A percentile compares a stretch with the other conserved stretches of the same genome.
Evolutionary conservation across 2,797 vertebrate genomes (phyloP).

Genomic region (Enteromius radiatus): DNA sequence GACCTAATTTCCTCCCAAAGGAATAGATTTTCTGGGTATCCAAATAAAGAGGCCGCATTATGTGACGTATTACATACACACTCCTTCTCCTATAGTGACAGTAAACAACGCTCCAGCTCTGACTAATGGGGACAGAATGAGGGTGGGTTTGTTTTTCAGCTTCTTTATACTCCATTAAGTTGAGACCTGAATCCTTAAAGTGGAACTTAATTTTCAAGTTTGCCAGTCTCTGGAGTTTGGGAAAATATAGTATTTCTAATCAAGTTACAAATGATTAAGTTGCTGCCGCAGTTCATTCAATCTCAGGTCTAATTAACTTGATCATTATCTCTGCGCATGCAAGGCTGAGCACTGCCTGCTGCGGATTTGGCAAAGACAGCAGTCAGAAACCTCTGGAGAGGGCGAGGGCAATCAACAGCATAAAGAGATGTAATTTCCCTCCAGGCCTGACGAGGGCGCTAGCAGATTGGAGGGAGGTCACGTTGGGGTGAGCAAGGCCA

Average conservation of each 20-base stretch:
- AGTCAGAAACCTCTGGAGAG: conserved; percentile 71
- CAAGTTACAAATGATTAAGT: conserved; percentile 86
- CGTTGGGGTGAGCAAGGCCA: neutral
- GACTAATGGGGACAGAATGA: conserved; percentile 60
- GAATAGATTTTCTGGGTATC: conserved; percentile 79
- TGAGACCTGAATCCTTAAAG: conserved; percentile 69
- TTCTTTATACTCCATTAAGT: conserved; percentile 64
- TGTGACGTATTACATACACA: conserved; percentile 59
- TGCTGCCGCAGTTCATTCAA: conserved; percentile 82
- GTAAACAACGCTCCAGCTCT: conserved; percentile 57
- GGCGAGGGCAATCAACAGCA: conserved; percentile 64
- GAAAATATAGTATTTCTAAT: conserved; percentile 83
- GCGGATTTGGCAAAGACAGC: conserved; percentile 75
- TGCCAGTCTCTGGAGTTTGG: conserved; percentile 73
- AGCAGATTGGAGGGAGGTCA: conserved; percentile 22
- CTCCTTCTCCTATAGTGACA: conserved; percentile 50
- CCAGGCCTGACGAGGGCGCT: conserved; percentile 61
- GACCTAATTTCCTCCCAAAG: conserved; percentile 84
- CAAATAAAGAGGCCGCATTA: conserved; percentile 63
- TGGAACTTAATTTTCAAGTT: conserved; percentile 73
- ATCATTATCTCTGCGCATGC: conserved; percentile 83
- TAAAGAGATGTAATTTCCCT: conserved; percentile 67
- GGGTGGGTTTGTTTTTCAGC: conserved; percentile 62
- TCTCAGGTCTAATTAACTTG: conserved; percentile 86
- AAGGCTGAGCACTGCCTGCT: conserved; percentile 81